phyloP scores from a whole-genome alignment of 1,140 invertebrate genomes.

The Probaryconus sp. region DNA sequence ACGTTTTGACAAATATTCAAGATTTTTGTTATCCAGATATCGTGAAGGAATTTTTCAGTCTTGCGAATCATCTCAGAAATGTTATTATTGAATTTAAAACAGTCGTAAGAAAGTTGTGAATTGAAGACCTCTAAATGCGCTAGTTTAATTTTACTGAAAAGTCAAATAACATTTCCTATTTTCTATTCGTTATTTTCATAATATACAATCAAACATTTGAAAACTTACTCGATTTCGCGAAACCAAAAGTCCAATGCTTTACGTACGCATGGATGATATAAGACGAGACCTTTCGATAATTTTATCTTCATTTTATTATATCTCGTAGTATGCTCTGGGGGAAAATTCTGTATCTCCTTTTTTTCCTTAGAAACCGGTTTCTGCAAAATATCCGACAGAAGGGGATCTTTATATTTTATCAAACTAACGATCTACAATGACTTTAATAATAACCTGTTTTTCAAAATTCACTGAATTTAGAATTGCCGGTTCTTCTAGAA shows the following conservation, averaged over 20 bases:
- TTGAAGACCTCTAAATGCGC: constrained; percentile 79
- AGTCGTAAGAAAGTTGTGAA: constrained; percentile 77
- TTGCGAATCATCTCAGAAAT: constrained; percentile 78
- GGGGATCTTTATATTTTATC: no score
- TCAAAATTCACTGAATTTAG: constrained; percentile 20
- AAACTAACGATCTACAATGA: no score
- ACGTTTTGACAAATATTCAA: constrained; percentile 64
- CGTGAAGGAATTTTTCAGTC: constrained; percentile 77
- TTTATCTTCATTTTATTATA: constrained; percentile 61
- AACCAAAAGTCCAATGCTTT: constrained; percentile 91
- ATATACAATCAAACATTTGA: neutral
- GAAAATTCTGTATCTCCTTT: constrained; percentile 60
- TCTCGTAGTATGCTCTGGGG: constrained; percentile 41
- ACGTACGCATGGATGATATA: constrained; percentile 89
- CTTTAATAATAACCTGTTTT: constrained; percentile 54
- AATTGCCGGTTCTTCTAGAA: constrained; percentile 87
- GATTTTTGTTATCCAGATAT: constrained; percentile 82
- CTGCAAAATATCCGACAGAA: no score
- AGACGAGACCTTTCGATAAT: constrained; percentile 83
- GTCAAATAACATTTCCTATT: constrained; percentile 4
- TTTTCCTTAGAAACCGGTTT: constrained; percentile 54
- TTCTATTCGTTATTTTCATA: no score
- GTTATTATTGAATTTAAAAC: constrained; percentile 78
- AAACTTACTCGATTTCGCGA: constrained; percentile 83
- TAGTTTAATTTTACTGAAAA: constrained; percentile 77